Evolutionary conservation across 2,113 vertebrate genomes (phyloP), one percentile per base, ranked within the genome.

Genomic region (Globicephala melas): DNA sequence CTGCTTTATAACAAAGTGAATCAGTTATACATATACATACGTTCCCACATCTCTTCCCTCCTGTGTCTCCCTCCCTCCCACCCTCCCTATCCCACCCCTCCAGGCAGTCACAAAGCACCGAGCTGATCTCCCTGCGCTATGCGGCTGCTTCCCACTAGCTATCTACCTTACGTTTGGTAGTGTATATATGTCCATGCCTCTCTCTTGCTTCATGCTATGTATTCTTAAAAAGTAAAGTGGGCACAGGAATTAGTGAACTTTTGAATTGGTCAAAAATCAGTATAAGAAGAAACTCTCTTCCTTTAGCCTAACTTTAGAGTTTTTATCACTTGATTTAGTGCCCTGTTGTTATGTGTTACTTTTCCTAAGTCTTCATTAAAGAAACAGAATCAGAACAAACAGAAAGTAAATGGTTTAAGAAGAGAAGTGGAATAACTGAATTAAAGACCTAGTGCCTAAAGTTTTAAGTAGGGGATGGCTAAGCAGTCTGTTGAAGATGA

Each of bases 401-500:
- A 92, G 14, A 93, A 95, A 90, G 67, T 83, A 93, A 93, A 47
- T 89, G 55, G 23, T 21, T 89, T 95, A 41, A 80, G 41, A 47
- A 91, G 92, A 89, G 31, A 82, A 73, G 11, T 96, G 38, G 41
- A 55, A 74, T 86, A 65, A 85, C 26, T 93, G 55, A 96, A 95
- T 28, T 60, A 38, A 87, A 81, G 41, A 55, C n/a, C 47, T 91
- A 73, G 10, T 26, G 74, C 20, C 15, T 17, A 65, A 18, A 50
- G 92, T 41, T 85, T 94, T 73, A 80, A 74, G n/a, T 91, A 6
- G 53, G 73, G 8, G 6, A 3, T 80, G 14, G 38, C 26, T 80
- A 76, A 88, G 12, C 20, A 89, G 2, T 65, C 77, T 91, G 33
- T 87, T 96, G 71, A 91, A 93, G 28, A 82, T 84, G 44, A 94